Evolutionary conservation across 1,140 invertebrate species (phyloP), one percentile per base, ranked within the genome.

Genomic region (Drosophila simulans): DNA sequence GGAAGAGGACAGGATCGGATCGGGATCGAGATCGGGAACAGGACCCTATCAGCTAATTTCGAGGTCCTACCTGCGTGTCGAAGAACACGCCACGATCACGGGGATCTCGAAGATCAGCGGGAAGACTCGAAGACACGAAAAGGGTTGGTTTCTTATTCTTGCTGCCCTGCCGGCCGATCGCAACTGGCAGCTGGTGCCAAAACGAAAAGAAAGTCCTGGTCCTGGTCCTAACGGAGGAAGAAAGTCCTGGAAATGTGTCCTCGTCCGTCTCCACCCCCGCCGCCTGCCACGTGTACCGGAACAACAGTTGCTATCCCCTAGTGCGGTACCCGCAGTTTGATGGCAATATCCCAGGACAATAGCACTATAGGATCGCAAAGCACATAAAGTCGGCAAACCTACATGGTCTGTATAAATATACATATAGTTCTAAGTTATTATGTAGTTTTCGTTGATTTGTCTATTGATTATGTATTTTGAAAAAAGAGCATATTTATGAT

Each of bases 41-140:
- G 22, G n/a, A 63, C 37, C 27, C 59, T 43, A 48, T 63, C 39
- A 68, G 60, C 37, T 64, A 68, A 68, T 68, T 68, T 68, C 22
- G 37, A 17, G 20, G 37, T 15, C 37, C 46, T 62, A 70, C 72
- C 66, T 80, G 78, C 78, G 66, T 77, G 59, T 75, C 58, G 73
- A 71, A 59, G 73, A 71, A 59, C 69, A 72, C 48, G 53, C 52
- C 45, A 64, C 37, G 39, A 69, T 74, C 46, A 60, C 31, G 20
- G 37, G 25, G 63, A 66, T 64, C 58, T 46, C 43, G 15, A 65
- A 46, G 64, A 68, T 64, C 64, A 43, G 20, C 31, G 45, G 60
- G 64, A 62, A 68, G 49, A 71, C 43, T 48, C 37, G 49, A 35
- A 53, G 56, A 60, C 52, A 53, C 46, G 63, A 72, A 81, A 86